phyloP scores from a whole-genome alignment of 2,888 invertebrate genomes.

The Epicampocera succincta region DNA sequence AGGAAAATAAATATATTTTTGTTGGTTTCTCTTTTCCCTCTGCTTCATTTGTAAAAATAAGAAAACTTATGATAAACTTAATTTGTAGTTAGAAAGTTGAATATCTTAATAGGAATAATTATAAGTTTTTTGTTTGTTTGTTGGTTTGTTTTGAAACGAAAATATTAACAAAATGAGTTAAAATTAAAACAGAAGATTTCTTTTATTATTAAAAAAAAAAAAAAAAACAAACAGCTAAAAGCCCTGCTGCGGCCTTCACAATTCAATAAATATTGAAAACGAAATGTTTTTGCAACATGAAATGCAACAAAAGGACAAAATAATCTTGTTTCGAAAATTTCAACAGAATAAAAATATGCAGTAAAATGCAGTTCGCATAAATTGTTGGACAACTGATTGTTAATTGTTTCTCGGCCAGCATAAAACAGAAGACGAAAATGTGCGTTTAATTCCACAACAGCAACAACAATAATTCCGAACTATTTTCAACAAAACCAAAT shows the following conservation, averaged over 20 bases:
- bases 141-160: slow-evolving; percentile 1
- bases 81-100: slow-evolving; percentile 30
- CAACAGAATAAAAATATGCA: too few relatives aligned
- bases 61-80: slow-evolving; percentile 39
- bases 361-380: too few relatives aligned
- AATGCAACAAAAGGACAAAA: not conserved
- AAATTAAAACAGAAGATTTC: too few relatives aligned
- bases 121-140: not conserved
- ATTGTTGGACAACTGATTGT: too few relatives aligned
- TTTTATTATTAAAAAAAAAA: slow-evolving; percentile 2
- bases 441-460: too few relatives aligned
- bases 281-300: slow-evolving; percentile 28
- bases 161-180: slow-evolving; percentile 30
- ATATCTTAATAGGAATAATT: slow-evolving; percentile 43
- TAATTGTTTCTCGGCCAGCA: too few relatives aligned
- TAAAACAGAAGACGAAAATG: too few relatives aligned
- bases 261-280: slow-evolving; percentile 3
- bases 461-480: too few relatives aligned
- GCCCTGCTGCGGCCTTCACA: not conserved
- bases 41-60: slow-evolving; percentile 20
- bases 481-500: not conserved
- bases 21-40: not conserved
- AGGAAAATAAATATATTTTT: slow-evolving; percentile 14
- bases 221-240: slow-evolving; percentile 11
- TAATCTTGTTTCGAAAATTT: not conserved